Base-by-base conservation (phyloP, 2,888 invertebrate genomes). In the Cynaeus angustus region DNA sequence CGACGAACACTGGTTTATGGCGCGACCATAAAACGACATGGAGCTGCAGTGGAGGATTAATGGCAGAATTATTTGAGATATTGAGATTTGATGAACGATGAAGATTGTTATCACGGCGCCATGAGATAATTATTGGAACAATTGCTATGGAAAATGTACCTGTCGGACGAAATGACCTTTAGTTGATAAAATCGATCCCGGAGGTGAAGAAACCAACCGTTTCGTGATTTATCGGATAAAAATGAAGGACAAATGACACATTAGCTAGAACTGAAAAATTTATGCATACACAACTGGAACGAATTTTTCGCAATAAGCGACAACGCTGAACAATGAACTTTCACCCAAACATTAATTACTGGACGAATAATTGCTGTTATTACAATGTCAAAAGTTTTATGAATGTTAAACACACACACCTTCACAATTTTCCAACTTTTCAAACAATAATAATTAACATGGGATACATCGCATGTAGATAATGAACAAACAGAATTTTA, bases 1-100 rank as follows among this genome's bases (percentile, higher is more conserved):
- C 55, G 13, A 14, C 13, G 50, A n/a, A 12, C 37, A 7, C 33
- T 21, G 55, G 37, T 55, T 55, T 55, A 55, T 55, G 55, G 55
- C 55, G 55, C 55, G 55, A 14, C 55, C 55, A 55, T 55, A 55
- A 55, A 55, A 55, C 55, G 33, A 33, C 55, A 37, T 37, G 14
- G 37, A 13, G 37, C 16, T 37, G 14, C 37, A 37, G 55, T 13
- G 14, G 46, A 46, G 46, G 46, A 46, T 46, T 46, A 46, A 46
- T 46, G 16, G 46, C 16, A 46, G 46, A 46, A 46, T 46, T 46
- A 46, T 46, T 26, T n/a, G 26, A 45, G 45, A 45, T 45, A 45
- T 45, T 45, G 9, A 46, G 46, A 46, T 46, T 46, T 16, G 43
- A 43, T 12, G 43, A 12, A 13, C 21, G 46, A 16, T 46, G 46